A percentile compares a stretch with the other conserved stretches of the same genome.
Conservation (phyloP, 2,888 invertebrate species). For the Tinea pellionella region DNA sequence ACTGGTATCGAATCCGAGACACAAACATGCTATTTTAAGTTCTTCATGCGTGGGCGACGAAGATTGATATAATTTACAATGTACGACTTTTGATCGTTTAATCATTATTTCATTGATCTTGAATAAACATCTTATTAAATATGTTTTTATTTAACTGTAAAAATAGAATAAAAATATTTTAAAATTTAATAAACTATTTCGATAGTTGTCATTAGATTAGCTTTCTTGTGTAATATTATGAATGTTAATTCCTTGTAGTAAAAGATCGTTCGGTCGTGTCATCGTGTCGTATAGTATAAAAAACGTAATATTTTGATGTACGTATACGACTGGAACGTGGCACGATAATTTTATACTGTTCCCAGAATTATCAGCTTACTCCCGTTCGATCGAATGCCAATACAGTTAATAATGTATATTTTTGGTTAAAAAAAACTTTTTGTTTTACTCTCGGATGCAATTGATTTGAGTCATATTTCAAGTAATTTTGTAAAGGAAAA, state of each 20-base stretch:
- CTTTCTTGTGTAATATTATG: no score
- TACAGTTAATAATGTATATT: not conserved
- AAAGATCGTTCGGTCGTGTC: not conserved
- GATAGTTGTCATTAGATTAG: no score
- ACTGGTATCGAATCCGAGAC: slow-evolving; percentile 12
- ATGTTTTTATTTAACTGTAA: no score
- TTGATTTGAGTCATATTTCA: no score
- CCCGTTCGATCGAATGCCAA: slow-evolving; percentile 10
- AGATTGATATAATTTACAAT: slow-evolving; percentile 6
- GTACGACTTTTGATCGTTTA: not conserved
- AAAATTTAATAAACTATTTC: no score
- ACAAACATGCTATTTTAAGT: slow-evolving; percentile 13
- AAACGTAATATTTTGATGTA: slow-evolving; percentile 1
- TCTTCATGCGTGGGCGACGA: slow-evolving; percentile 8
- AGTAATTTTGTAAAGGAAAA: no score
- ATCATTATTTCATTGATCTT: no score
- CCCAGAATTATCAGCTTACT: slow-evolving; percentile 9
- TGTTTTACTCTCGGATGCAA: not conserved
- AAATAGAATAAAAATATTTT: no score
- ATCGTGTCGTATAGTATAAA: slow-evolving; percentile 7
- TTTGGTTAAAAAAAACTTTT: not conserved
- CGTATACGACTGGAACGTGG: slow-evolving; percentile 6
- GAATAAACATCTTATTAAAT: no score
- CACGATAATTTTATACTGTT: slow-evolving; percentile 9
- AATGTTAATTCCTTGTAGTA: no score